These are phyloP conservation scores for Hipposideros armiger DNA, from an alignment of 2,113 vertebrate genomes.

Conservation along the genomic window DNA sequence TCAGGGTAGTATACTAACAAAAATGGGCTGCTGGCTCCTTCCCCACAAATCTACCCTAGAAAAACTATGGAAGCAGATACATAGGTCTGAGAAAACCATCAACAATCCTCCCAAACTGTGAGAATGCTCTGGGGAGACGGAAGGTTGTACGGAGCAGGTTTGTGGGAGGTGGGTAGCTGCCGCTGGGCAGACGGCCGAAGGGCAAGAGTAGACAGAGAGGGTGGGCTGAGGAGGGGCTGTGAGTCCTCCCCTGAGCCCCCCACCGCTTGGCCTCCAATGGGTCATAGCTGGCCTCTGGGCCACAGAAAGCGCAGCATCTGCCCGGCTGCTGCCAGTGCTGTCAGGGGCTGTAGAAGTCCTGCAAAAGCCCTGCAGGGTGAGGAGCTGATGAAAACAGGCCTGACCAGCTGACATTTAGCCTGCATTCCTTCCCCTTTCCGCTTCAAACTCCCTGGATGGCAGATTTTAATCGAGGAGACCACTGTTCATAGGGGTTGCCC, in stretches of 20 bases:
- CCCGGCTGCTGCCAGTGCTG: neutral
- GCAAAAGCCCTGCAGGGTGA: neutral
- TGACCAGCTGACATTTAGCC: neutral
- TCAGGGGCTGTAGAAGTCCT: neutral
- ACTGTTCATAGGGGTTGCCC: neutral
- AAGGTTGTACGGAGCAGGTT: neutral
- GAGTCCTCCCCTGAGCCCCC: too few relatives aligned
- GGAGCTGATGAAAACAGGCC: neutral
- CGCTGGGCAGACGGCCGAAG: neutral
- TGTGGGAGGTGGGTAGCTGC: neutral
- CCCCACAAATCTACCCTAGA: neutral
- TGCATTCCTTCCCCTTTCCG: neutral
- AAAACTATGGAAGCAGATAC: neutral
- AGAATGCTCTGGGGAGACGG: neutral
- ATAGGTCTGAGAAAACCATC: neutral
- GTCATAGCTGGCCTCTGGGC: too few relatives aligned
- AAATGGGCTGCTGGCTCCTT: neutral
- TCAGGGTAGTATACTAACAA: too few relatives aligned
- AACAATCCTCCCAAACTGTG: neutral
- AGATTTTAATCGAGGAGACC: neutral
- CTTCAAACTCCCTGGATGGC: neutral
- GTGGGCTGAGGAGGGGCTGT: neutral
- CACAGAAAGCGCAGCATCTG: neutral
- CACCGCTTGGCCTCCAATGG: neutral
- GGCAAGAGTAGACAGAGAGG: neutral